Evolutionary conservation across 2,888 invertebrate genomes (phyloP).

Genomic region (Conops quadrifasciatus): DNA sequence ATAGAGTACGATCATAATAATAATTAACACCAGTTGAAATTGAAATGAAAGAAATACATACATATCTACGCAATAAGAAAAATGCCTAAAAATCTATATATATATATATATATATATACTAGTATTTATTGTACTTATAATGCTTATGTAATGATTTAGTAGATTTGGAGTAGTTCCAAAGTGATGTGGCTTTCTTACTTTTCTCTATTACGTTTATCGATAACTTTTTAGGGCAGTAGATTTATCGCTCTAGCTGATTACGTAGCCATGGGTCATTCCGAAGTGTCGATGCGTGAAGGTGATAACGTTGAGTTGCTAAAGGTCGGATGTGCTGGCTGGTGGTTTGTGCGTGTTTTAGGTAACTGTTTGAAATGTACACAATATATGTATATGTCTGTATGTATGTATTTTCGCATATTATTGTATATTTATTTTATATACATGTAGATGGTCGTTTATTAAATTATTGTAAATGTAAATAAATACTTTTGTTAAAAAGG

Average conservation of each 20-base stretch:
- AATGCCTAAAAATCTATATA: neutral
- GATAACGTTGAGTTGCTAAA: conserved; percentile 89
- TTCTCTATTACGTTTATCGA: conserved; percentile 7
- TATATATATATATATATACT: conserved; percentile 10
- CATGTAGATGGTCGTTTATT: no score
- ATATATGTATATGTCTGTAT: no score
- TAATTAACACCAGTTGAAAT: no score
- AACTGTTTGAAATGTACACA: no score
- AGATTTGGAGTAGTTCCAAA: neutral
- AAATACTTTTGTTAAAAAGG: no score
- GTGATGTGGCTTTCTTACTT: neutral
- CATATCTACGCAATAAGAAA: no score
- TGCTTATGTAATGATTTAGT: no score
- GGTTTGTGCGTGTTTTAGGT: conserved; percentile 90
- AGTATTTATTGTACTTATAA: neutral
- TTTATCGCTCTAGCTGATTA: conserved; percentile 93
- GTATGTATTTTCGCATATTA: no score
- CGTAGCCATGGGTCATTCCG: conserved; percentile 88
- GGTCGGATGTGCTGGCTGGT: conserved; percentile 95
- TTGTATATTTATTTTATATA: no score
- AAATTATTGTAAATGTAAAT: no score
- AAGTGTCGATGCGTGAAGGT: conserved; percentile 89
- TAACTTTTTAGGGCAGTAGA: conserved; percentile 73
- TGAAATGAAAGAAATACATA: neutral
- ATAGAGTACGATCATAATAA: neutral